phyloP scores from a whole-genome alignment of 2,888 invertebrate genomes.

The Ephialtes manifestator region DNA sequence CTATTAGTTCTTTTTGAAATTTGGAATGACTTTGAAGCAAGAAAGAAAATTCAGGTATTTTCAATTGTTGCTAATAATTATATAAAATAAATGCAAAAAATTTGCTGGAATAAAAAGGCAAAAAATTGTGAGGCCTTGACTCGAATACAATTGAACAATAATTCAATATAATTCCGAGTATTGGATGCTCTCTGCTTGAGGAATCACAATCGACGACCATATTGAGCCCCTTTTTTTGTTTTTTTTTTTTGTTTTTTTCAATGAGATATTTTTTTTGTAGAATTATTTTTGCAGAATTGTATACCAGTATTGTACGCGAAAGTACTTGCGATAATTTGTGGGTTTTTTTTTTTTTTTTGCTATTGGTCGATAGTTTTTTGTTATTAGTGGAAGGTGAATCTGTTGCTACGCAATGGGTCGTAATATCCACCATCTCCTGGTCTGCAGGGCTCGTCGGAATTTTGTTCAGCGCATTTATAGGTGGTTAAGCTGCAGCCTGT shows the following conservation, averaged over 20 bases:
- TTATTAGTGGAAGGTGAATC: conserved; percentile 74
- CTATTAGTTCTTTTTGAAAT: no score
- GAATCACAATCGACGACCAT: conserved; percentile 22
- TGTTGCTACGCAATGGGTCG: conserved; percentile 69
- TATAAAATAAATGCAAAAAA: not conserved
- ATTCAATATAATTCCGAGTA: conserved; percentile 14
- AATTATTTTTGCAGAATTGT: conserved; percentile 35
- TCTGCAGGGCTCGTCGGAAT: conserved; percentile 71
- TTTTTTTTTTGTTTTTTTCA: conserved; percentile 1
- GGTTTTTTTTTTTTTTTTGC: conserved; percentile 14
- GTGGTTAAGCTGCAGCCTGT: conserved; percentile 83
- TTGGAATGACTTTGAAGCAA: no score
- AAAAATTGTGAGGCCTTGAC: not conserved
- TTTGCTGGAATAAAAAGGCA: not conserved
- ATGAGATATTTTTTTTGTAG: no score
- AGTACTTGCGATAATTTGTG: not conserved
- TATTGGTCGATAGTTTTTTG: conserved; percentile 18
- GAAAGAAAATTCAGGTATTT: no score
- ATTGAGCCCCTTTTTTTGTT: not conserved
- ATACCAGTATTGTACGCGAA: conserved; percentile 10
- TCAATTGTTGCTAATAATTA: not conserved
- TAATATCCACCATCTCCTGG: conserved; percentile 68
- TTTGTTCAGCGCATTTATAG: conserved; percentile 74
- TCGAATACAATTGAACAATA: conserved; percentile 23
- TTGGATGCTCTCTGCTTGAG: conserved; percentile 25